These are phyloP conservation scores for Daubentonia madagascariensis DNA, from an alignment of 2,113 vertebrate species.

Conservation along the genomic window DNA sequence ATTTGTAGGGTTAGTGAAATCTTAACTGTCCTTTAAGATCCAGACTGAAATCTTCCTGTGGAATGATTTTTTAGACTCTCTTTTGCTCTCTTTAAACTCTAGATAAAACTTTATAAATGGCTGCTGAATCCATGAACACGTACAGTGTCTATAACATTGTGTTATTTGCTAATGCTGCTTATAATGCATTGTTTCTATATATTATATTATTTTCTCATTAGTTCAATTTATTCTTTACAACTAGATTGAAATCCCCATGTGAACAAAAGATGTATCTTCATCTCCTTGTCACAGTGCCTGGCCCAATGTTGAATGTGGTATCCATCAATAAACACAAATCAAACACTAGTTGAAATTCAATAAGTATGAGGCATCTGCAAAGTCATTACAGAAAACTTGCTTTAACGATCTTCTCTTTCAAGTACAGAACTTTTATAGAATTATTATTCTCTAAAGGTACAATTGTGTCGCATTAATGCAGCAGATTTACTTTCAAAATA, in stretches of 20 bases:
- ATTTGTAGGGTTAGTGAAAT: background rate
- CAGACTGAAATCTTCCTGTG: background rate
- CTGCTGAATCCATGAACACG: background rate
- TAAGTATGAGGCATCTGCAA: background rate
- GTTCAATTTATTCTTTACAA: constrained; percentile 7
- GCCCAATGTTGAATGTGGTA: background rate
- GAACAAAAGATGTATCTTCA: background rate
- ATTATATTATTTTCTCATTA: background rate
- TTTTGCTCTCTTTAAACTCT: background rate
- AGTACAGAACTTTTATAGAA: background rate
- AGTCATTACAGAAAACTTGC: background rate
- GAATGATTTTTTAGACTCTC: background rate
- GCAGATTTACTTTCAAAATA: constrained; percentile 56
- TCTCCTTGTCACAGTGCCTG: background rate
- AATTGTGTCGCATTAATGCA: background rate
- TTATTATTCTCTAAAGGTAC: background rate
- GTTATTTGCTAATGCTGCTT: background rate
- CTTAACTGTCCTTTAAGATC: background rate
- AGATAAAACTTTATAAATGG: background rate
- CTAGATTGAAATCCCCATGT: background rate
- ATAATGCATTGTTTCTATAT: background rate
- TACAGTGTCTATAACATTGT: background rate
- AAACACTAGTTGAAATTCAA: constrained; percentile 4
- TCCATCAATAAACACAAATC: background rate
- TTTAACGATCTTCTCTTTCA: constrained; percentile 36